These are phyloP conservation scores for Drosophila kepulauana DNA, from an alignment of 1,140 invertebrate genomes.

Conservation along the genomic window DNA sequence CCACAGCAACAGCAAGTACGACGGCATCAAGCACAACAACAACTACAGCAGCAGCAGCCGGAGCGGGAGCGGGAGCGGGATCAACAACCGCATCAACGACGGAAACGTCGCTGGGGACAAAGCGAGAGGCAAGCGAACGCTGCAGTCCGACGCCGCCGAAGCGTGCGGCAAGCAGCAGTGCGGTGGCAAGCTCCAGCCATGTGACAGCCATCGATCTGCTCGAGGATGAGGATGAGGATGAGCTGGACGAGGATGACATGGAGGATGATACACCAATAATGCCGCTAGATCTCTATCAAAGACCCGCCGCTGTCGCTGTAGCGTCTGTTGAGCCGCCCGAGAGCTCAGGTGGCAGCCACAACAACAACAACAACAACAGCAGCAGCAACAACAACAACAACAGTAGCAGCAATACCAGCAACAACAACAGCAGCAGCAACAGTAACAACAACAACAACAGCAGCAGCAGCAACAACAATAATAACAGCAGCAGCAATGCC, in stretches of 20 bases:
- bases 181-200: background rate
- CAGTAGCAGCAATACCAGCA: slow-evolving; percentile 35
- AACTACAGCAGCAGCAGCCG: slow-evolving; percentile 43
- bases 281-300: slow-evolving; percentile 84
- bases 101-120: slow-evolving; percentile 43
- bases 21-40: slow-evolving; percentile 35
- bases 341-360: slow-evolving; percentile 32
- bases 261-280: slow-evolving; percentile 73
- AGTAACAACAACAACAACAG: slow-evolving; percentile 32
- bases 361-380: slow-evolving; percentile 34
- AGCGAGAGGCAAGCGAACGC: slow-evolving; percentile 68
- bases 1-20: slow-evolving; percentile 34
- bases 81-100: slow-evolving; percentile 30
- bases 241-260: slow-evolving; percentile 45
- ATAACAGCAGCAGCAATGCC: slow-evolving; percentile 20
- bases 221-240: slow-evolving; percentile 57
- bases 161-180: slow-evolving; percentile 44
- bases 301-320: slow-evolving; percentile 54
- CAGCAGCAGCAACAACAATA: slow-evolving; percentile 44
- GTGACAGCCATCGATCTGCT: slow-evolving; percentile 32
- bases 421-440: slow-evolving; percentile 28
- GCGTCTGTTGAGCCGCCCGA: slow-evolving; percentile 41
- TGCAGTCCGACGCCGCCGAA: slow-evolving; percentile 82
- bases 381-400: slow-evolving; percentile 41
- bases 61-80: slow-evolving; percentile 35